Base-by-base conservation (phyloP, 2,113 vertebrate genomes). In the Callochromis pleurospilus region DNA sequence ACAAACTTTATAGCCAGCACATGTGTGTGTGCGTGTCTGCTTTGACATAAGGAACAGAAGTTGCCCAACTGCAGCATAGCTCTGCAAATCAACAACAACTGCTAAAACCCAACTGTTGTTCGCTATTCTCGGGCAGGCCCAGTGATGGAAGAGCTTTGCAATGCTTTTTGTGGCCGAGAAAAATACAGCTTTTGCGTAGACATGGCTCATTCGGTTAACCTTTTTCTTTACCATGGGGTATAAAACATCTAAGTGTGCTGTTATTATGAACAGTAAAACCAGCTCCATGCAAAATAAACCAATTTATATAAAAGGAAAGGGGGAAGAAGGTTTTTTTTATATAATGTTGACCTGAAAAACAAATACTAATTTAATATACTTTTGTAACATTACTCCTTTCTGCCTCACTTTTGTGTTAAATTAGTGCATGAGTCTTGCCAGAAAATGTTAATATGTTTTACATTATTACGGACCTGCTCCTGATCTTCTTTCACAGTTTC, bases 21-120 rank as follows among this genome's bases (percentile, higher is more conserved):
- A 95, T 94, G 93, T 86, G 84, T 77, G 60, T 21, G 83, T 86
- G 83, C 26, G 31, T 24, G 85, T 77, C 81, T 92, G 90, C 86
- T 83, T 68, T 86, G 90, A 88, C 91, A 80, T 8, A 58, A 80
- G n/a, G 83, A 94, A 95, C 94, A 95, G 94, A 83, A 93, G 92
- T 92, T 81, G 87, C 89, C 89, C 94, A 94, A 94, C 92, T 95
- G 94, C 89, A 81, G 86, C 90, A 92, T 90, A 93, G 88, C 90
- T 94, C 80, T 53, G 88, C 85, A 19, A 90, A 86, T 93, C 93
- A 95, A 94, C 92, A 95, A 94, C 96, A 96, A 95, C 96, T 96
- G 96, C 87, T 83, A 47, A 88, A 90, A 90, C 85, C 62, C 93
- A 95, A 92, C 96, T 96, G 96, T 92, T 94, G 95, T 89, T 93